These are phyloP conservation scores for Heliornis fulica DNA, from an alignment of 2,113 vertebrate genomes.

Conservation along the genomic window DNA sequence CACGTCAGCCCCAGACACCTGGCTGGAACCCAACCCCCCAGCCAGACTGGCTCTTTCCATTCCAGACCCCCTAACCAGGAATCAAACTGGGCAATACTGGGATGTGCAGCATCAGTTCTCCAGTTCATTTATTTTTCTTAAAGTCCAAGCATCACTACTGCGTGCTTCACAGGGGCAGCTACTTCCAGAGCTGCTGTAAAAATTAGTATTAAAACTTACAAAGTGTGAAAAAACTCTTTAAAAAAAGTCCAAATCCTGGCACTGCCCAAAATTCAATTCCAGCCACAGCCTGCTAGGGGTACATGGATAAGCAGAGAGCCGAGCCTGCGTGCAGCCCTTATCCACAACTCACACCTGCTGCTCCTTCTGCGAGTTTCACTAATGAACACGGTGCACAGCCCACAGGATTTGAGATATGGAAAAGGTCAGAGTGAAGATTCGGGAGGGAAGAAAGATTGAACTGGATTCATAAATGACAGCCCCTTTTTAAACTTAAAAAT, in stretches of 20 bases:
- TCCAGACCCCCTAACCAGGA: background rate
- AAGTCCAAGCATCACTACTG: background rate
- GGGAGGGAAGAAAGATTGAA: background rate
- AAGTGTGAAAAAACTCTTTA: conserved; percentile 11
- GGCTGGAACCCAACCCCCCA: rapidly evolving
- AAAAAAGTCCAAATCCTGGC: conserved; percentile 15
- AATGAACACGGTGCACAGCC: background rate
- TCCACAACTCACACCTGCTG: conserved; percentile 42
- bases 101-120: background rate
- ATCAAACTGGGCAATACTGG: background rate
- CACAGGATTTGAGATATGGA: background rate
- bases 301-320: background rate
- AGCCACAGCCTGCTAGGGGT: background rate
- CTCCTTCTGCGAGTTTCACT: background rate
- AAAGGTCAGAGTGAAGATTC: conserved; percentile 14
- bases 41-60: background rate
- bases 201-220: conserved; percentile 37
- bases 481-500: conserved; percentile 23
- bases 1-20: background rate
- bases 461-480: background rate
- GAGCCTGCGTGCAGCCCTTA: background rate
- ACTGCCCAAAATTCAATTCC: conserved; percentile 36
- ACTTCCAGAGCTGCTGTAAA: background rate
- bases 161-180: background rate
- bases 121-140: background rate